phyloP scores from a whole-genome alignment of 2,888 invertebrate species.

The Pandemis cinnamomeana region DNA sequence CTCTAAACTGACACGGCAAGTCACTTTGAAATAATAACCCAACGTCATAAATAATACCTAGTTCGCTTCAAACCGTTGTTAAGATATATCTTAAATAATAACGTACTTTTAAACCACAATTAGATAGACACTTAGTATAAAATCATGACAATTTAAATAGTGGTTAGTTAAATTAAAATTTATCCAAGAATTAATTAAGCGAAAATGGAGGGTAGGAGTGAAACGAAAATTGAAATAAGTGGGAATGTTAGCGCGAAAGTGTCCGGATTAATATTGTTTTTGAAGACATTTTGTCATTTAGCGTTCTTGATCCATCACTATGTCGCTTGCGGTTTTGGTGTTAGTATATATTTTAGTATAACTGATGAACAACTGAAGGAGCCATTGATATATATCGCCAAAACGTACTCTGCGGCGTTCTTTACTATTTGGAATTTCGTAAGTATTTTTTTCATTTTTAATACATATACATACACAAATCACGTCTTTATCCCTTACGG shows the following conservation, averaged over 20 bases:
- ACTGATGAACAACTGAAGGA: slow-evolving; percentile 1
- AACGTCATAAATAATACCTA: too few species aligned
- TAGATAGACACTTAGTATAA: too few species aligned
- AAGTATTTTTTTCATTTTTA: neutral
- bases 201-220: neutral
- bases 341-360: neutral
- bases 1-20: too few species aligned
- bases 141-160: neutral
- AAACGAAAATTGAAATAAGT: neutral
- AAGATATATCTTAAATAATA: too few species aligned
- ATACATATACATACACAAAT: too few species aligned
- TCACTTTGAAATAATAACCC: too few species aligned
- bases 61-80: too few species aligned
- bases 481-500: too few species aligned
- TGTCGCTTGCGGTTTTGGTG: neutral
- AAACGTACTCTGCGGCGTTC: neutral
- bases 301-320: neutral
- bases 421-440: neutral
- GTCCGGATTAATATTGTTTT: neutral
- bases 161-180: neutral
- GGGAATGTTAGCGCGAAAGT: neutral
- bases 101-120: neutral
- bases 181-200: neutral
- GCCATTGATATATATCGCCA: neutral
- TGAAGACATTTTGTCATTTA: neutral